Percentiles rank a stretch among this genome's conserved stretches.
phyloP scores from a whole-genome alignment of 2,797 vertebrate species.

The Lagodon rhomboides region DNA sequence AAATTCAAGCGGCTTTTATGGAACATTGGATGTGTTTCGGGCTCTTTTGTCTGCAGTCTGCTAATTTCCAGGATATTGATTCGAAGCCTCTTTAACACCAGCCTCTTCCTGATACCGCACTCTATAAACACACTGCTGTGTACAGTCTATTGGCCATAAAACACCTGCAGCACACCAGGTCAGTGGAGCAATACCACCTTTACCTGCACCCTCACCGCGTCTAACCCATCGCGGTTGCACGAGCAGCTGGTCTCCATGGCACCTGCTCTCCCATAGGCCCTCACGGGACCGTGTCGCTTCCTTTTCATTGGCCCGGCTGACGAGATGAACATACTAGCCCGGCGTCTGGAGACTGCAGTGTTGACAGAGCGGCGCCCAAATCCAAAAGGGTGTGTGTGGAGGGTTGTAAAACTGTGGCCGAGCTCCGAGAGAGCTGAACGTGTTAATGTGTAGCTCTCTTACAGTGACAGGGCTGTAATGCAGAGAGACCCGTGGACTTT shows the following conservation, averaged over 20 bases:
- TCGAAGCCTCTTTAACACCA: slow-evolving; percentile 40
- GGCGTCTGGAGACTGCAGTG: slow-evolving; percentile 69
- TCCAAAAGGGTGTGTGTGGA: slow-evolving; percentile 78
- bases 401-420: slow-evolving; percentile 78
- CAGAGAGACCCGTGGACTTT: slow-evolving; percentile 77
- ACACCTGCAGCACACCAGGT: slow-evolving; percentile 23
- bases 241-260: slow-evolving; percentile 76
- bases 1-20: background rate
- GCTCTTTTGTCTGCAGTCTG: background rate
- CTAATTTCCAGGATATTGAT: slow-evolving; percentile 36
- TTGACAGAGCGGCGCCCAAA: slow-evolving; percentile 81
- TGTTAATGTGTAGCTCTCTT: slow-evolving; percentile 80
- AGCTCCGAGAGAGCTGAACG: slow-evolving; percentile 47
- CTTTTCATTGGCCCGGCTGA: slow-evolving; percentile 62
- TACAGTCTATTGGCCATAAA: slow-evolving; percentile 37
- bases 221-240: slow-evolving; percentile 44
- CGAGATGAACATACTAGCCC: slow-evolving; percentile 39
- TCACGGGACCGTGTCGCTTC: slow-evolving; percentile 32
- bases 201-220: slow-evolving; percentile 49
- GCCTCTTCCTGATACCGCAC: slow-evolving; percentile 52
- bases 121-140: slow-evolving; percentile 36
- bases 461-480: slow-evolving; percentile 27
- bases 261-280: slow-evolving; percentile 60
- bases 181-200: slow-evolving; percentile 38
- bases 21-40: background rate